Percentiles rank a stretch among this genome's conserved stretches.
These are phyloP conservation scores for Eulemur mongoz DNA, from an alignment of 2,797 vertebrate genomes.

Conservation along the genomic window DNA sequence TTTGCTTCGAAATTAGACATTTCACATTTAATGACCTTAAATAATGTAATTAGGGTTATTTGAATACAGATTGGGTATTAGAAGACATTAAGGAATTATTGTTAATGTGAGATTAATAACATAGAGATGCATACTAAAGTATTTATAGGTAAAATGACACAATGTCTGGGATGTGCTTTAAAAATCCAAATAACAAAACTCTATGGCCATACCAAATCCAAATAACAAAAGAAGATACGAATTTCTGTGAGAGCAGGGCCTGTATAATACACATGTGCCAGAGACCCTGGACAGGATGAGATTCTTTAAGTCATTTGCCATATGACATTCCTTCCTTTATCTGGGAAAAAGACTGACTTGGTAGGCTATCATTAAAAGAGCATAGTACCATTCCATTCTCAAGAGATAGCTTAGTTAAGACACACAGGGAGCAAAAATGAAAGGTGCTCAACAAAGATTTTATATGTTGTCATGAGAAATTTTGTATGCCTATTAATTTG, in stretches of 20 bases:
- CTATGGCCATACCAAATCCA: neutral
- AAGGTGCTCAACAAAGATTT: neutral
- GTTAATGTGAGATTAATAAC: neutral
- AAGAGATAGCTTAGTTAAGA: neutral
- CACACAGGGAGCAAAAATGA: neutral
- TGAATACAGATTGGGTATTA: neutral
- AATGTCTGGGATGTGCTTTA: conserved; percentile 24
- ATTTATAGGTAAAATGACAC: conserved; percentile 28
- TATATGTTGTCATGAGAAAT: neutral
- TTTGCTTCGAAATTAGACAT: too few species aligned
- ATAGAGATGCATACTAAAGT: neutral
- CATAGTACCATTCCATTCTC: neutral
- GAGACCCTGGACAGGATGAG: neutral
- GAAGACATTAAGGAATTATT: conserved; percentile 21
- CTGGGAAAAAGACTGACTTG: conserved; percentile 51
- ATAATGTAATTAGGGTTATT: neutral
- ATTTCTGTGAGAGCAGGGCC: neutral
- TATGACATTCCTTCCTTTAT: conserved; percentile 34
- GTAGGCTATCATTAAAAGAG: conserved; percentile 18
- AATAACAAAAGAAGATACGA: conserved; percentile 38
- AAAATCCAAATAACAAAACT: neutral
- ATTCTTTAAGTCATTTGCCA: conserved; percentile 37
- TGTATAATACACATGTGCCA: neutral
- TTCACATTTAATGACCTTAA: too few species aligned
- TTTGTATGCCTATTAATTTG: neutral